Evolutionary conservation across 2,888 invertebrate genomes (phyloP), one percentile per base, ranked within the genome.

Genomic region (Sclerodermus sp.): DNA sequence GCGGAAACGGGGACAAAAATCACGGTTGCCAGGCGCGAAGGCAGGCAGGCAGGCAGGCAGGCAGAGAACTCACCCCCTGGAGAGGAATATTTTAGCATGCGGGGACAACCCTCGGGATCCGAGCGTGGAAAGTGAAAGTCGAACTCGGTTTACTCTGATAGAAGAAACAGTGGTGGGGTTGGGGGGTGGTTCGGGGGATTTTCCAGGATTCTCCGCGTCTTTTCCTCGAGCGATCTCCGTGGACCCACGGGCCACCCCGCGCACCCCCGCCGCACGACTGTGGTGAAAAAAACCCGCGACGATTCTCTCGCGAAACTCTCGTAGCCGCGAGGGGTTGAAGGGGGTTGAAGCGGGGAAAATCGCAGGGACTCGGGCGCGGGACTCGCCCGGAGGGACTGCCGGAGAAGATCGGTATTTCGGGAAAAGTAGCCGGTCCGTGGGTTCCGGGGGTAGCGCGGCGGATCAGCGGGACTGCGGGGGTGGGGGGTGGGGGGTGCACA

Each of bases 401-500:
- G 8, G 23, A 23, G 23, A 23, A 12, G 38, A 16, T 18, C 37
- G 9, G 14, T n/a, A 38, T 23, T 23, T 23, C 23, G 23, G 23
- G 23, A 23, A 23, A 12, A 34, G 6, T n/a, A 12, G 4, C 12
- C 10, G n/a, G 34, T n/a, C n/a, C 34, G 34, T 4, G 17, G n/a
- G 34, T 38, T 41, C 43, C 47, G 47, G 42, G 44, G 42, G 32
- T 29, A n/a, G n/a, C n/a, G n/a, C n/a, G n/a, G 47, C 44, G 50
- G 31, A 48, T 54, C 47, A 23, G 23, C 8, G 40, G 32, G n/a
- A 15, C 29, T 12, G 43, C 44, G 41, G 41, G 18, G n/a, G 13
- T 42, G 47, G 46, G 40, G 30, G 29, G 43, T 51, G 39, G 36
- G 42, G 55, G 51, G 52, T 52, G 52, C 36, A 45, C 47, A 55